Evolutionary conservation across 2,888 invertebrate species (phyloP).

Genomic region (Taphrorychus bicolor): DNA sequence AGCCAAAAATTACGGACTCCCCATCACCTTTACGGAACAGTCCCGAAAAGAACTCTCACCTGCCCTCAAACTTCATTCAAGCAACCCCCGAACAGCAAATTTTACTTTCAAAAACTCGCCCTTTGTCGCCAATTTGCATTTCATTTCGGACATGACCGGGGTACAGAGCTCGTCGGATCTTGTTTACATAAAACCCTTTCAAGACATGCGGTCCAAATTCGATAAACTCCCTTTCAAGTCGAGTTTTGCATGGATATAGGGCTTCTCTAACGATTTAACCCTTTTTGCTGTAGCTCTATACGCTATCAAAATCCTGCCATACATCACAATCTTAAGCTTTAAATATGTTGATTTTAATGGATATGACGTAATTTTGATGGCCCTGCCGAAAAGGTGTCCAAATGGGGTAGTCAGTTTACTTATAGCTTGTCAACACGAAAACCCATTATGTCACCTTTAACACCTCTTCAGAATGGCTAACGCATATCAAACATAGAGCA

Average conservation of each 20-base stretch:
- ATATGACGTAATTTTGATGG: neutral
- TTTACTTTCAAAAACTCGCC: slow-evolving; percentile 52
- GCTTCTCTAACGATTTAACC: slow-evolving; percentile 20
- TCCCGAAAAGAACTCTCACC: neutral
- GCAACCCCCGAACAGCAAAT: slow-evolving; percentile 54
- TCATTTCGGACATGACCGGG: slow-evolving; percentile 39
- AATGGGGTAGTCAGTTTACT: too few relatives aligned
- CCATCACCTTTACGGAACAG: too few relatives aligned
- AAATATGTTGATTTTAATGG: neutral
- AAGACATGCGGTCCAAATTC: slow-evolving; percentile 25
- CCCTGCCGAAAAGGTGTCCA: neutral
- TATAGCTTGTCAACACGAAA: slow-evolving; percentile 3
- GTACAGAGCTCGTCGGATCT: slow-evolving; percentile 19
- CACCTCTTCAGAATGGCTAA: slow-evolving; percentile 27
- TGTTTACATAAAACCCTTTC: slow-evolving; percentile 37
- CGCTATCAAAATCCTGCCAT: neutral
- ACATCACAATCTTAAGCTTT: neutral
- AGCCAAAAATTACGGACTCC: too few relatives aligned
- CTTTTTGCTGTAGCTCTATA: neutral
- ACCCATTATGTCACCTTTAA: slow-evolving; percentile 20
- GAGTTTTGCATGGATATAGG: slow-evolving; percentile 4
- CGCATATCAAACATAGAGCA: slow-evolving; percentile 17
- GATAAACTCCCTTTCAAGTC: slow-evolving; percentile 16
- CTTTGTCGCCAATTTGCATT: slow-evolving; percentile 51
- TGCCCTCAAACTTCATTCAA: slow-evolving; percentile 37